These are phyloP conservation scores for Heliconius erato DNA, from an alignment of 2,888 invertebrate species.

Conservation along the genomic window DNA sequence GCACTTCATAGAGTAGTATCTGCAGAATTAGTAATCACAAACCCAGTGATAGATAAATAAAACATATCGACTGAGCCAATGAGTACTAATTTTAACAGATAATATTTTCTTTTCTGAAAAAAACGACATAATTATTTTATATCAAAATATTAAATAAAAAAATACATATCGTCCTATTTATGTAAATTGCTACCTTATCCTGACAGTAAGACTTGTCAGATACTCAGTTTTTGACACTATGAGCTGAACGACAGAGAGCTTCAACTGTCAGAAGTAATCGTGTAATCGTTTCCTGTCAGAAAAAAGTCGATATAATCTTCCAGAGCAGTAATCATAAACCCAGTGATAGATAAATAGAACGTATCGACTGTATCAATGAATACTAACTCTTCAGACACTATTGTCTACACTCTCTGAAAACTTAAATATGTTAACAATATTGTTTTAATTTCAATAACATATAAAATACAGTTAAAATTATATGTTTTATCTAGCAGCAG, in stretches of 20 bases:
- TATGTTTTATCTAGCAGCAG: conserved; percentile 13
- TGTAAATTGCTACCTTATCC: neutral
- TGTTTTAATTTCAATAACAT: too few species aligned
- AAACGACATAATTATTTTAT: too few species aligned
- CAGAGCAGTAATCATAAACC: conserved; percentile 30
- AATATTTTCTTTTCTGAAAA: neutral
- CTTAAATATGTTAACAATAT: too few species aligned
- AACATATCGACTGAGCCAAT: conserved; percentile 43
- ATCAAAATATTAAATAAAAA: neutral
- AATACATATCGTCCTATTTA: neutral
- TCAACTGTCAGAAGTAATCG: neutral
- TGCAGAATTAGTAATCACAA: conserved; percentile 28
- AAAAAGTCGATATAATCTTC: neutral
- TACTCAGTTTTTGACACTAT: conserved; percentile 63
- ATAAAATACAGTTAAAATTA: too few species aligned
- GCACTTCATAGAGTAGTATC: neutral
- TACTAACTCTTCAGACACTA: conserved; percentile 40
- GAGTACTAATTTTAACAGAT: conserved; percentile 44
- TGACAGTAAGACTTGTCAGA: conserved; percentile 33
- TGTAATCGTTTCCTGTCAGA: neutral
- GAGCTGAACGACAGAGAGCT: conserved; percentile 48
- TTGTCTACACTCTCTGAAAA: neutral
- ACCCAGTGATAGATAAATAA: conserved; percentile 40
- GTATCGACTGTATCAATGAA: conserved; percentile 45
- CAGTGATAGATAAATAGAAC: conserved; percentile 41